A percentile compares a stretch with the other conserved stretches of the same genome.
Conservation (phyloP, 2,797 vertebrate species). For the Apogon hyalosoma region DNA sequence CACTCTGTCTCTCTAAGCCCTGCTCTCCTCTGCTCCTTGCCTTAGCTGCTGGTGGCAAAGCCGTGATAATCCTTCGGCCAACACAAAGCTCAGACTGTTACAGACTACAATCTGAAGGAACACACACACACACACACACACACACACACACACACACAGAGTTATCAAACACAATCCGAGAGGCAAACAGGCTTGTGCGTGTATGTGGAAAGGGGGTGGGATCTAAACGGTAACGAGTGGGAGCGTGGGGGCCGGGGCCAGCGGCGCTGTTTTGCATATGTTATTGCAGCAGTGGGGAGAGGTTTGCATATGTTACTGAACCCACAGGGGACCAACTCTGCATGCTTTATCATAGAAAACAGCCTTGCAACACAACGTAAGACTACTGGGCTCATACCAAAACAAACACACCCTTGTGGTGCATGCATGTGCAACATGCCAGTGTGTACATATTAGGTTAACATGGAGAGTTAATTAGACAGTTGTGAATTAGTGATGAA, state of each 20-base stretch:
- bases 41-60: slow-evolving; percentile 82
- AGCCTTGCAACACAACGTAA: slow-evolving; percentile 62
- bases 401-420: slow-evolving; percentile 62
- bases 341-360: slow-evolving; percentile 77
- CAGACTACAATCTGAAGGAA: slow-evolving; percentile 79
- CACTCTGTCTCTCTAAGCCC: slow-evolving; percentile 69
- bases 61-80: slow-evolving; percentile 85
- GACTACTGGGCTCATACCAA: slow-evolving; percentile 66
- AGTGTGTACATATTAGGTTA: slow-evolving; percentile 54
- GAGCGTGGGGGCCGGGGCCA: slow-evolving; percentile 53
- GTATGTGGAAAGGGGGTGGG: slow-evolving; percentile 53
- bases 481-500: slow-evolving; percentile 41
- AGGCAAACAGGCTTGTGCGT: slow-evolving; percentile 76
- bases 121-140: slow-evolving; percentile 58
- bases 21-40: slow-evolving; percentile 76
- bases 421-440: slow-evolving; percentile 39
- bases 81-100: slow-evolving; percentile 85
- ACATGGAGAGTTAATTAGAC: slow-evolving; percentile 61
- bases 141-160: slow-evolving; percentile 56
- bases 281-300: slow-evolving; percentile 76
- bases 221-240: slow-evolving; percentile 60
- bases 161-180: slow-evolving; percentile 73
- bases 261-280: slow-evolving; percentile 75
- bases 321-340: slow-evolving; percentile 68
- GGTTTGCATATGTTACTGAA: slow-evolving; percentile 82